Conservation (phyloP, 2,113 vertebrate species). For the Ceyx melanurus region DNA sequence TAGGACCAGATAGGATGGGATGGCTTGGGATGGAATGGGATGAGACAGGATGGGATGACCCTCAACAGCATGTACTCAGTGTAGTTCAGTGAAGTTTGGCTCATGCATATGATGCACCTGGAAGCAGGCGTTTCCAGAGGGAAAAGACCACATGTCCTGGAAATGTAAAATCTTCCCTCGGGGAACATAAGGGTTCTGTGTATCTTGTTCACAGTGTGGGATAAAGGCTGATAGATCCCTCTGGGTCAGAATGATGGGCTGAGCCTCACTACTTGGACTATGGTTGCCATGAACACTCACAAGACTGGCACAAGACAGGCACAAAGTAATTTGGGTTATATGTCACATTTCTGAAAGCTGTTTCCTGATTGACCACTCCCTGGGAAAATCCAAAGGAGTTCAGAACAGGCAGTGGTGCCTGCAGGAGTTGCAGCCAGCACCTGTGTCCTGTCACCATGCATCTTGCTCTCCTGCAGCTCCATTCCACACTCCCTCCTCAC, state of each 20-base stretch:
- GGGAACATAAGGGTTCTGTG: neutral
- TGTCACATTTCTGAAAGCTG: neutral
- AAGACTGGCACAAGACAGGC: neutral
- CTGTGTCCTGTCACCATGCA: neutral
- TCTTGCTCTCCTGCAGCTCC: neutral
- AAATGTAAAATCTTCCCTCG: neutral
- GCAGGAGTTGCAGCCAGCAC: accelerated
- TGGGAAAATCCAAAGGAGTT: neutral
- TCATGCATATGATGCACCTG: neutral
- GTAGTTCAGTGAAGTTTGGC: neutral
- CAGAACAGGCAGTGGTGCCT: neutral
- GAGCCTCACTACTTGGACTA: neutral
- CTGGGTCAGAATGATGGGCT: neutral
- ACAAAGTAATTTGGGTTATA: neutral
- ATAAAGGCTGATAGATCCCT: neutral
- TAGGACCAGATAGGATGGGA: neutral
- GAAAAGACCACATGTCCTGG: accelerated
- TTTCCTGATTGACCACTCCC: neutral
- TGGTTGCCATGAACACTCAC: neutral
- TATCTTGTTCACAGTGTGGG: neutral
- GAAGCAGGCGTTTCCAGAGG: neutral
- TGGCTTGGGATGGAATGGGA: neutral
- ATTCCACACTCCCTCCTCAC: neutral
- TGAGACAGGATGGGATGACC: neutral
- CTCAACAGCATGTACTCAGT: neutral